A percentile compares a stretch with the other conserved stretches of the same genome.
phyloP scores from a whole-genome alignment of 2,113 vertebrate genomes.

The Cinclus mexicanus region DNA sequence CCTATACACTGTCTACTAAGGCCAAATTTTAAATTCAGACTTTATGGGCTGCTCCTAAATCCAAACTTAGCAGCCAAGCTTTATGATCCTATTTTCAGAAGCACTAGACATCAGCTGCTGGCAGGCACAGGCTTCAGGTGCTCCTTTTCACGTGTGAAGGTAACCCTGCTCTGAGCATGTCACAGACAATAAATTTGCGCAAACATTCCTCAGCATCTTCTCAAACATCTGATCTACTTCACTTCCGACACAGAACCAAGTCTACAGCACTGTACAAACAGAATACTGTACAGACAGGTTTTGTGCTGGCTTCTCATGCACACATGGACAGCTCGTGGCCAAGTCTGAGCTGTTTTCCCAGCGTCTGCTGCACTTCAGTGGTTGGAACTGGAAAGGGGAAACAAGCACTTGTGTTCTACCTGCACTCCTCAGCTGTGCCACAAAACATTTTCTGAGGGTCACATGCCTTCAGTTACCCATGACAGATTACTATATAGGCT shows the following conservation, averaged over 20 bases:
- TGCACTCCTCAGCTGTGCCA: background rate
- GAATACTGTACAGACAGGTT: background rate
- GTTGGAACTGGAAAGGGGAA: background rate
- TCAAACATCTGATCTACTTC: background rate
- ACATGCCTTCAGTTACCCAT: background rate
- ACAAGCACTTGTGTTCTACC: background rate
- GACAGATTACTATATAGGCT: background rate
- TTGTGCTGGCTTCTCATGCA: background rate
- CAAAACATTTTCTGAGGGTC: background rate
- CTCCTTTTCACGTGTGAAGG: background rate
- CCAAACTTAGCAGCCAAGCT: background rate
- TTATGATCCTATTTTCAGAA: background rate
- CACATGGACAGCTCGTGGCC: background rate
- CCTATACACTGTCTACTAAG: background rate
- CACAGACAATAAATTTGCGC: background rate
- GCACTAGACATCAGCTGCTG: background rate
- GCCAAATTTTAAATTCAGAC: background rate
- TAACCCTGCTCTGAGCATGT: background rate
- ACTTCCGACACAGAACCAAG: background rate
- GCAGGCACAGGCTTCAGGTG: background rate
- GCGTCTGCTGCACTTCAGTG: background rate
- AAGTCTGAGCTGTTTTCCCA: background rate
- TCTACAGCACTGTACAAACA: background rate
- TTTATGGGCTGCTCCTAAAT: background rate
- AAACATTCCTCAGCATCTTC: background rate